Evolutionary conservation across 1,140 invertebrate genomes (phyloP).

Genomic region (Tigriopus japonicus): DNA sequence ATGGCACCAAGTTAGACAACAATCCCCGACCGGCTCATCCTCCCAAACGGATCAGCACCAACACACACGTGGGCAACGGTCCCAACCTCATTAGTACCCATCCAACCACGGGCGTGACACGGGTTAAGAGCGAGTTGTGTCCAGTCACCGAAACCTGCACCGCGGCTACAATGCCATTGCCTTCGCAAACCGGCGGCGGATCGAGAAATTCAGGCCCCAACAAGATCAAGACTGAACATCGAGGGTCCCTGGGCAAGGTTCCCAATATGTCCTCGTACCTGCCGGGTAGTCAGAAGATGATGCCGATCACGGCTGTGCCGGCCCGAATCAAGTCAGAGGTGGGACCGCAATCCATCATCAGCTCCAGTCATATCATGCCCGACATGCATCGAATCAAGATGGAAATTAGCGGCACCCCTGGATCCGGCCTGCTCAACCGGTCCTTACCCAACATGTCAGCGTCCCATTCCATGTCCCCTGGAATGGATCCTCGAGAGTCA

Average conservation of each 20-base stretch:
- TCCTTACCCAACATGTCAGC: not conserved
- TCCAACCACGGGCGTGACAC: not conserved
- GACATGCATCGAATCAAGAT: not conserved
- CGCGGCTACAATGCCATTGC: not conserved
- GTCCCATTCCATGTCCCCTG: not conserved
- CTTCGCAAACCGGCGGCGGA: not conserved
- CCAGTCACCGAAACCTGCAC: slow-evolving; percentile 1
- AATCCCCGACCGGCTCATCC: not conserved
- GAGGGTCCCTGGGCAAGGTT: not conserved
- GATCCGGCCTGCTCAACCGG: not conserved
- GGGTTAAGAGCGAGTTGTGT: not conserved
- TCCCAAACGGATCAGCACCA: not conserved
- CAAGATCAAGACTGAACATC: not conserved
- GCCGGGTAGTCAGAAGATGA: not conserved
- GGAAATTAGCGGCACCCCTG: not conserved
- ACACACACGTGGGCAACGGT: no score
- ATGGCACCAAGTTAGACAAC: not conserved
- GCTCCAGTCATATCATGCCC: not conserved
- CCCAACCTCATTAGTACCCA: not conserved
- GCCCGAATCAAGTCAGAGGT: not conserved
- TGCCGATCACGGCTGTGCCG: not conserved
- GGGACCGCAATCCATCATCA: not conserved
- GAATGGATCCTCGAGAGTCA: not conserved
- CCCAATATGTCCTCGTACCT: not conserved
- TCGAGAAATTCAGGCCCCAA: not conserved